These are phyloP conservation scores for Acomys russatus DNA, from an alignment of 2,797 vertebrate genomes.

Conservation along the genomic window DNA sequence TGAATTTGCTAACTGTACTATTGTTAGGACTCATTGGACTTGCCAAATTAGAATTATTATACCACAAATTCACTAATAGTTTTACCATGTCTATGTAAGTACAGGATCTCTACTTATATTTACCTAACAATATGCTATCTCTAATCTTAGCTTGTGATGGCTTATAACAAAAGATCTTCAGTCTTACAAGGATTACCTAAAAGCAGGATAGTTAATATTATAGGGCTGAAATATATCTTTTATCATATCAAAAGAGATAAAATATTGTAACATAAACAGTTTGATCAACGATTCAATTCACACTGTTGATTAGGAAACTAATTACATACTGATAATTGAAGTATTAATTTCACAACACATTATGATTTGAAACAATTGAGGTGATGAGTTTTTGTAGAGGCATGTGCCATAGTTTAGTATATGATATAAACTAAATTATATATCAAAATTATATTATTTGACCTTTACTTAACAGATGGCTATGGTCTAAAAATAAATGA, in stretches of 20 bases:
- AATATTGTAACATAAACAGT: not conserved
- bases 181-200: not conserved
- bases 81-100: not conserved
- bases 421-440: not conserved
- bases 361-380: not conserved
- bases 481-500: not conserved
- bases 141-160: not conserved
- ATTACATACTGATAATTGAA: not conserved
- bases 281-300: not conserved
- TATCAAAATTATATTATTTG: not conserved
- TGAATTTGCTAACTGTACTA: not conserved
- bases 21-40: not conserved
- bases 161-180: not conserved
- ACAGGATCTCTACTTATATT: not conserved
- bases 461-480: not conserved
- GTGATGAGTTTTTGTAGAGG: not conserved
- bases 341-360: not conserved
- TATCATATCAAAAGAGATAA: not conserved
- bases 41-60: not conserved
- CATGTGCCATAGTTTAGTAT: not conserved
- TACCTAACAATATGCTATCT: not conserved
- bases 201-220: not conserved
- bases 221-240: not conserved
- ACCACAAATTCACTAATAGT: not conserved
- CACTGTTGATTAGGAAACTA: not conserved